phyloP scores from a whole-genome alignment of 2,888 invertebrate genomes.

The Sinhomidia bicolor region DNA sequence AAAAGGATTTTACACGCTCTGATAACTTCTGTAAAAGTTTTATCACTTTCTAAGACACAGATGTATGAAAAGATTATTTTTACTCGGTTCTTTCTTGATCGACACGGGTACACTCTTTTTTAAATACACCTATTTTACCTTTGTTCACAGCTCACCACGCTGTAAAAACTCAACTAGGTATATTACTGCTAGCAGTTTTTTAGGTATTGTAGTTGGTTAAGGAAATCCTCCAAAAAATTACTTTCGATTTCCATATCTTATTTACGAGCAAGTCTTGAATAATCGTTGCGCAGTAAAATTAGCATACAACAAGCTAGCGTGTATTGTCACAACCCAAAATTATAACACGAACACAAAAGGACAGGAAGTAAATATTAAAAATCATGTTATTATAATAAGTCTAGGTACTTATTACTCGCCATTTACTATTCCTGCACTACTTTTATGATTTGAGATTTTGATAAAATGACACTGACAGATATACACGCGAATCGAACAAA shows the following conservation, averaged over 20 bases:
- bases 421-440: not conserved
- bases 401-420: not conserved
- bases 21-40: slow-evolving; percentile 61
- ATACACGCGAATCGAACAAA: not conserved
- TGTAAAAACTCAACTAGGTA: not conserved
- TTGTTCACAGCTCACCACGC: not conserved
- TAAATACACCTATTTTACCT: not conserved
- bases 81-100: slow-evolving; percentile 16
- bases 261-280: not conserved
- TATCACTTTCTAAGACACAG: slow-evolving; percentile 66
- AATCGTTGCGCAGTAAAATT: not conserved
- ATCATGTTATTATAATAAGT: not conserved
- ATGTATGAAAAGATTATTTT: slow-evolving; percentile 30
- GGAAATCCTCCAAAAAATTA: not conserved
- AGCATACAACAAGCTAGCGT: not conserved
- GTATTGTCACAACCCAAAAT: not conserved
- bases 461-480: slow-evolving; percentile 24
- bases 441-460: not conserved
- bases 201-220: not conserved
- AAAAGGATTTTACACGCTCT: slow-evolving; percentile 69
- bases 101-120: not conserved
- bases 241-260: slow-evolving; percentile 15
- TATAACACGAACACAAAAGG: slow-evolving; percentile 12
- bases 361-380: slow-evolving; percentile 6
- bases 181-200: too few species aligned